Conservation (phyloP, 1,140 invertebrate species). For the Nephila pilipes region DNA sequence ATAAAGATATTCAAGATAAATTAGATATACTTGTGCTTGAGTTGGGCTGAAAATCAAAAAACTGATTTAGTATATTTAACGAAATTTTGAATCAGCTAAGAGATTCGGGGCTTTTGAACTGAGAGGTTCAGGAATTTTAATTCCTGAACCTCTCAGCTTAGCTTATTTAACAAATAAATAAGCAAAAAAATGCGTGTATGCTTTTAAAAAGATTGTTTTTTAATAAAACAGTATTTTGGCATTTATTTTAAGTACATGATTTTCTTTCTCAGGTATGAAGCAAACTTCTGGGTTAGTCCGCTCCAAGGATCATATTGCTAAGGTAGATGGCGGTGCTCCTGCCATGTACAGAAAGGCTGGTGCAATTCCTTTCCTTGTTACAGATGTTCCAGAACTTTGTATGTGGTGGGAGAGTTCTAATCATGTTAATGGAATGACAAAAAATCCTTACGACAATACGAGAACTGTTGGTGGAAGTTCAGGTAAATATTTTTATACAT, state of each 20-base stretch:
- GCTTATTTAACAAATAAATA: too few relatives aligned
- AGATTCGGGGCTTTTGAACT: neutral
- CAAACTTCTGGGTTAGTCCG: conserved; percentile 82
- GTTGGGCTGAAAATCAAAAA: too few relatives aligned
- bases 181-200: too few relatives aligned
- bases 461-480: conserved; percentile 88
- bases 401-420: conserved; percentile 93
- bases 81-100: neutral
- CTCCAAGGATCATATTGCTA: conserved; percentile 85
- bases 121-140: too few relatives aligned
- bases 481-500: conserved; percentile 44
- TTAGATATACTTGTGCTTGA: too few relatives aligned
- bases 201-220: too few relatives aligned
- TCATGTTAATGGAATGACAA: conserved; percentile 91
- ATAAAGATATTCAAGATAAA: too few relatives aligned
- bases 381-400: conserved; percentile 92
- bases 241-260: neutral
- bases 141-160: too few relatives aligned
- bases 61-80: too few relatives aligned
- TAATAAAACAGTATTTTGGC: neutral
- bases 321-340: conserved; percentile 84
- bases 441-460: conserved; percentile 94
- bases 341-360: conserved; percentile 83
- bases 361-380: conserved; percentile 89
- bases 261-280: conserved; percentile 82